Evolutionary conservation across 2,113 vertebrate genomes (phyloP), one percentile per base, ranked within the genome.

Genomic region (Hippolais icterina): DNA sequence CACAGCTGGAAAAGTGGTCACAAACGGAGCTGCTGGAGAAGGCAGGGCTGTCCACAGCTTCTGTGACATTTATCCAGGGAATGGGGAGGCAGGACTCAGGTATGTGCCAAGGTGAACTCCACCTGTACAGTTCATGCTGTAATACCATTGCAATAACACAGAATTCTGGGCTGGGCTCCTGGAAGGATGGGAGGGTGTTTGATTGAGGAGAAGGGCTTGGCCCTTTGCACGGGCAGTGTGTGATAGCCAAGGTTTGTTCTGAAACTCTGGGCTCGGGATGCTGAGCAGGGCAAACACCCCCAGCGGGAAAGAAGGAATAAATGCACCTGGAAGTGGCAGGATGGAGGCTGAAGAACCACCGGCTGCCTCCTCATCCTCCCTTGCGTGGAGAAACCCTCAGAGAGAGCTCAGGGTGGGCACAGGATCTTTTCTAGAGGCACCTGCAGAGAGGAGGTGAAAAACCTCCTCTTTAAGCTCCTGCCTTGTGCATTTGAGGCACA

Each of bases 391-490:
- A 46, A 92, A 18, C 52, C 35, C 53, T 37, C 49, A 8, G 75
- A 52, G 42, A 37, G 29, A 54, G 21, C 76, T 90, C 35, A 16
- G 29, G 5, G 4, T 4, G 37, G 41, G 42, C 57, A 71, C 61
- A 59, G 83, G 70, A 77, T 50, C 3, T 0, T 75, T 93, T 52
- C 72, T n/a, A 17, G 6, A 42, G 89, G 64, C n/a, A 87, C 81
- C 90, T 95, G 64, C 80, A 69, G 80, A 24, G 64, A 81, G 76
- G 72, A 94, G 90, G 81, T 70, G 92, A 95, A 83, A 72, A 90
- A 74, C 49, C 59, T 79, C 83, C 94, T 94, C 78, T 22, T 59
- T 54, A n/a, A 95, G 68, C 89, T 83, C 71, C 86, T 93, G 83
- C 93, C 83, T 91, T 31, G 90, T 74, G 93, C 47, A 79, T 22